These are phyloP conservation scores for Bombus breviceps DNA, from an alignment of 1,140 invertebrate species.

Conservation along the genomic window DNA sequence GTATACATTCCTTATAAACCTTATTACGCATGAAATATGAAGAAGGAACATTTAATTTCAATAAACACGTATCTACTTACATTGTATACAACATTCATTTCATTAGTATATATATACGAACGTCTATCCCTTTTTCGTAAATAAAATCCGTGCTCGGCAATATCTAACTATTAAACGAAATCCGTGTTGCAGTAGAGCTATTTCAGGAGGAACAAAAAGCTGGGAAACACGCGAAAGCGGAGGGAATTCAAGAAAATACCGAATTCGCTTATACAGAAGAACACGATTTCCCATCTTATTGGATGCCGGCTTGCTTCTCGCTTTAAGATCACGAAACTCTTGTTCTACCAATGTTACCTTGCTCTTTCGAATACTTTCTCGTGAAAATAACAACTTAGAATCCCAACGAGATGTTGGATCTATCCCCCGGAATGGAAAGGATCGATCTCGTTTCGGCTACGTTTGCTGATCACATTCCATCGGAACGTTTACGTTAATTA, in stretches of 20 bases:
- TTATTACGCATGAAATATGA: neutral
- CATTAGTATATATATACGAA: neutral
- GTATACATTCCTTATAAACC: neutral
- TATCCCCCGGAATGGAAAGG: neutral
- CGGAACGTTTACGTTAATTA: constrained; percentile 63
- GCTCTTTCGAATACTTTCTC: constrained; percentile 31
- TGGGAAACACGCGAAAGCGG: neutral
- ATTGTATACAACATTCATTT: neutral
- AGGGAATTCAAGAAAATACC: constrained; percentile 1
- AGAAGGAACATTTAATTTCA: neutral
- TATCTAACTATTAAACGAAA: constrained; percentile 12
- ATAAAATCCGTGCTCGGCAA: neutral
- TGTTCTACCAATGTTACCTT: constrained; percentile 22
- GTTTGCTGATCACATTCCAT: constrained; percentile 44
- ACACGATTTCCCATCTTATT: neutral
- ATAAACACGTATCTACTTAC: neutral
- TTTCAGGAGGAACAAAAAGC: neutral
- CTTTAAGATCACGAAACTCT: constrained; percentile 49
- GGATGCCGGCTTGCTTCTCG: constrained; percentile 19
- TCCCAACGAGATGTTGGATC: constrained; percentile 26
- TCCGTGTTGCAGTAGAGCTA: neutral
- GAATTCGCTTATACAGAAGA: constrained; percentile 11
- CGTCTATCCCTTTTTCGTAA: neutral
- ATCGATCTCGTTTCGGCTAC: constrained; percentile 30
- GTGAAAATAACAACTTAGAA: constrained; percentile 33